Base-by-base conservation (phyloP, 2,888 invertebrate species). In the Netelia virgata region DNA sequence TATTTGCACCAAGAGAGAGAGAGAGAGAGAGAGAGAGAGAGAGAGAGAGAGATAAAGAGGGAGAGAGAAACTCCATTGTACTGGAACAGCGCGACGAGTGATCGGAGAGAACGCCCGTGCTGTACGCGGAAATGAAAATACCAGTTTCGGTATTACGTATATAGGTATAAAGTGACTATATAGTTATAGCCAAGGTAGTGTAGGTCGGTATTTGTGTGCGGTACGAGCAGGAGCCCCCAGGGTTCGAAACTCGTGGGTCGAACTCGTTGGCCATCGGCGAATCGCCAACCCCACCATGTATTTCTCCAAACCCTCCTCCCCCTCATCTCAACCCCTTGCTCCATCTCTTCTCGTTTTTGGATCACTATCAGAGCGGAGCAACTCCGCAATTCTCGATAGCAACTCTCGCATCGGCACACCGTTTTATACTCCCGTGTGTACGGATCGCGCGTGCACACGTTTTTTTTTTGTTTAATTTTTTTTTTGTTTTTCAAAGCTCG, bases 81-180 rank as follows among this genome's bases (percentile, higher is more conserved):
- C 55, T 81, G 84, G 63, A 77, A 84, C 77, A 81, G 63, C 23
- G 55, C 47, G 64, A 28, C 79, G 75, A 72, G 50, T 55, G 82
- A 82, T 72, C 66, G 57, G 50, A 64, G 64, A 50, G 28, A 68
- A 41, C 53, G 20, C 70, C 11, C 41, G 18, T 47, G 72, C 66
- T 73, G 53, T 59, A 70, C 28, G 55, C 82, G 82, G 81, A 84
- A 84, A 86, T 86, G 81, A 87, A 86, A 87, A 87, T 87, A 84
- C 83, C 69, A 86, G 84, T 82, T 84, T 83, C 61, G 84, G 76
- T 66, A 82, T 80, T 87, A 74, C 83, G 36, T 63, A 64, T 73
- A 72, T 47, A 53, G 72, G 3, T 53, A 72, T 55, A 41, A 18
- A 59, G 61, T 47, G 36, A 36, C 36, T 3, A 47, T 16, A 53